Base-by-base conservation (phyloP, 2,113 vertebrate genomes). In the Gallinago paraguaiae region DNA sequence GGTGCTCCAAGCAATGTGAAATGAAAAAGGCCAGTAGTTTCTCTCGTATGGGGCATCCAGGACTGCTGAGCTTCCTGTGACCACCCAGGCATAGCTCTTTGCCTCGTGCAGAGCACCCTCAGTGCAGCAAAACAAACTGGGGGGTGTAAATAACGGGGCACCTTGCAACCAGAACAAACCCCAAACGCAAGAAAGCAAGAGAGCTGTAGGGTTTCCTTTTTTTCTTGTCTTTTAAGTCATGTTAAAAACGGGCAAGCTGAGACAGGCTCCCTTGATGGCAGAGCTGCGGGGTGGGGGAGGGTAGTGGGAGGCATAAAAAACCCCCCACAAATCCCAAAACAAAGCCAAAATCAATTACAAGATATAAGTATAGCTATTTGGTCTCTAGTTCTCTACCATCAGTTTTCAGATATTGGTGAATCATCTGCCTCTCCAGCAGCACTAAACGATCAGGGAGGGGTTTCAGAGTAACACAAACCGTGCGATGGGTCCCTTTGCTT, bases 341-440 rank as follows among this genome's bases (percentile, higher is more conserved):
- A 95, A 95, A 95, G 74, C 82, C 61, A 72, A 95, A 88, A 93
- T 94, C 76, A 92, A 81, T 95, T 77, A 76, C n/a, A 82, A 93
- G 86, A 79, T 35, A 30, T 37, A 97, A 88, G 84, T 78, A 82
- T 28, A 91, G 81, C 88, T 93, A 86, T 90, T 90, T 83, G 85
- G 85, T 91, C 70, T 95, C 84, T 93, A 75, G 69, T 86, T 81
- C 54, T 91, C 88, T 87, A 92, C 74, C 72, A 91, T 31, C 74
- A 86, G 50, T 72, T 81, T 93, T 93, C 69, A 82, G 53, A 80
- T 2, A 80, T 2, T 60, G 90, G 80, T 94, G 95, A 93, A 90
- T 96, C 86, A 91, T 18, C 74, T 68, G 16, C 78, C 80, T 77
- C 83, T 84, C 71, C 84, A 88, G 86, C 74, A 86, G 88, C 81